Conservation (phyloP, 1,140 invertebrate species). For the Panagrolaimus sp. region DNA sequence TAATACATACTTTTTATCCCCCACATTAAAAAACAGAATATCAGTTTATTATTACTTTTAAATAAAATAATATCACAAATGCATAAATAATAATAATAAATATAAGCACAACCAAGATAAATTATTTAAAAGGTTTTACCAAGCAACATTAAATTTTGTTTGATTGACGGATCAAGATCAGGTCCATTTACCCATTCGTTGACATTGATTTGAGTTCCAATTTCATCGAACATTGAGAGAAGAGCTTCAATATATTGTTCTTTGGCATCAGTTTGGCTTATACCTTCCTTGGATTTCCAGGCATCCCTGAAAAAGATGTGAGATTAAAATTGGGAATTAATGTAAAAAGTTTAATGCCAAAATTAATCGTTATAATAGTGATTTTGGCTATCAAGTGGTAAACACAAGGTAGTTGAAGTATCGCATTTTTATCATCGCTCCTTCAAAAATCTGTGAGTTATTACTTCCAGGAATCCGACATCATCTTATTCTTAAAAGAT, state of each 20-base stretch:
- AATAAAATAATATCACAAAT: background rate
- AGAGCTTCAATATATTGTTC: constrained; percentile 49
- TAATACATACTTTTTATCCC: too few relatives aligned
- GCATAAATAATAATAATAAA: constrained; percentile 1
- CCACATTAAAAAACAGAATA: background rate
- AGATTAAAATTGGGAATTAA: background rate
- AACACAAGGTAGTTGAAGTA: too few relatives aligned
- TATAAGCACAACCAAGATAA: background rate
- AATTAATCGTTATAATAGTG: too few relatives aligned
- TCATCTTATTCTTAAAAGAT: too few relatives aligned
- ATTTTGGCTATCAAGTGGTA: too few relatives aligned
- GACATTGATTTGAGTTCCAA: constrained; percentile 45
- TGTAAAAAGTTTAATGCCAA: too few relatives aligned
- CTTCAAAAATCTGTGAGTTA: too few relatives aligned
- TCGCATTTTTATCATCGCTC: too few relatives aligned
- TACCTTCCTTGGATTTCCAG: constrained; percentile 53
- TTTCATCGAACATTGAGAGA: constrained; percentile 55
- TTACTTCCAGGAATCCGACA: too few relatives aligned
- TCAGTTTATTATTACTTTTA: constrained; percentile 5
- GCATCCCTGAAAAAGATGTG: constrained; percentile 43
- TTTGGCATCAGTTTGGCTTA: constrained; percentile 49
- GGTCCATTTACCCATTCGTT: constrained; percentile 47
- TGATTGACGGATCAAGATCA: constrained; percentile 50
- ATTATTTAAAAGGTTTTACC: constrained; percentile 29
- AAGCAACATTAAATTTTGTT: constrained; percentile 46